A percentile compares a stretch with the other conserved stretches of the same genome.
phyloP scores from a whole-genome alignment of 2,888 invertebrate species.

The Cactoblastis cactorum region DNA sequence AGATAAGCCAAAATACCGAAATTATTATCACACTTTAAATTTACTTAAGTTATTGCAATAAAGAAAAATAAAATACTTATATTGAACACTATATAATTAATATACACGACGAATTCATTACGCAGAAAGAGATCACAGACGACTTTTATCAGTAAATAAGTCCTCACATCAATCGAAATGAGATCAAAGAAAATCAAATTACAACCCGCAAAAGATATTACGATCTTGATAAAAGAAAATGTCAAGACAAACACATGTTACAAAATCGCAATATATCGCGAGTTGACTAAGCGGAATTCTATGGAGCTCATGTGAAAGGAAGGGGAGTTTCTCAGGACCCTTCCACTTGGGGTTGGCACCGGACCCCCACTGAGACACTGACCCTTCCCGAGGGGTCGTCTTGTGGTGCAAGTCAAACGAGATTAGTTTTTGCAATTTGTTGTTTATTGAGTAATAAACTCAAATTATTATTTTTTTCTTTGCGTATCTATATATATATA shows the following conservation, averaged over 20 bases:
- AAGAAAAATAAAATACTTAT: too few species aligned
- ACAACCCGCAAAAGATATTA: slow-evolving; percentile 3
- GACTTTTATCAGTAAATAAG: not conserved
- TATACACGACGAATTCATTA: not conserved
- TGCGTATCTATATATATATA: too few species aligned
- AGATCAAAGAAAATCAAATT: slow-evolving; percentile 11
- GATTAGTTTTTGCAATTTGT: too few species aligned
- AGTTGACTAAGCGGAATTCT: slow-evolving; percentile 57
- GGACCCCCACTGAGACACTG: slow-evolving; percentile 64
- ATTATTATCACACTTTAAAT: too few species aligned
- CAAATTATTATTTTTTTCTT: too few species aligned
- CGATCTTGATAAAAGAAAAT: slow-evolving; percentile 16
- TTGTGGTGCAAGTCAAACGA: slow-evolving; percentile 40
- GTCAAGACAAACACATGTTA: slow-evolving; percentile 28
- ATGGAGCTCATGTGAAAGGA: slow-evolving; percentile 57
- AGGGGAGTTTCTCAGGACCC: slow-evolving; percentile 58
- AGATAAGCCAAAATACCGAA: too few species aligned
- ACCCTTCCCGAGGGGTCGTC: slow-evolving; percentile 48
- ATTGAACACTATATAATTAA: too few species aligned
- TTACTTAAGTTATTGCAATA: too few species aligned
- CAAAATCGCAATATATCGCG: slow-evolving; percentile 42
- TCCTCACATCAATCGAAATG: slow-evolving; percentile 17
- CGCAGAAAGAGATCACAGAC: not conserved
- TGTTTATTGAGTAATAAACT: too few species aligned
- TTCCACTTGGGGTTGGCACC: slow-evolving; percentile 71